These are phyloP conservation scores for Coregonus ussuriensis DNA, from an alignment of 2,797 vertebrate genomes.

Conservation along the genomic window DNA sequence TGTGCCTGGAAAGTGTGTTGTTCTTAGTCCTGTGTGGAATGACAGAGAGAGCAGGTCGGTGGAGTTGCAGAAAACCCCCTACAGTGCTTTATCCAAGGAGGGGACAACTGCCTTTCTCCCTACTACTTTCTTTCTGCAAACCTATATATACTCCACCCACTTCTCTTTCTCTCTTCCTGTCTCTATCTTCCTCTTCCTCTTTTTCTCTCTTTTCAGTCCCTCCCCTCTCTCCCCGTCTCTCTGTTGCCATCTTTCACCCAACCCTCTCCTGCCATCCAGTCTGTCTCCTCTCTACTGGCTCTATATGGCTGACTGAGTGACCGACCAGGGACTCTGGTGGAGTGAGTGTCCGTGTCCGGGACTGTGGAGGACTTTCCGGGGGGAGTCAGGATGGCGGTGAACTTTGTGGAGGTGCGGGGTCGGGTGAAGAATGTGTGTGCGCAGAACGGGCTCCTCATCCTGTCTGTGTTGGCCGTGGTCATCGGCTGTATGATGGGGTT, in stretches of 20 bases:
- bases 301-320: conserved; percentile 78
- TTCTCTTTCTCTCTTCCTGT: conserved; percentile 8
- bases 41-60: conserved; percentile 46
- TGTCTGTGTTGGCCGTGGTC: conserved; percentile 93
- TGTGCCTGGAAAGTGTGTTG: conserved; percentile 48
- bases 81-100: conserved; percentile 56
- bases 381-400: conserved; percentile 77
- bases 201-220: not conserved
- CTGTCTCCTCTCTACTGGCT: conserved; percentile 5
- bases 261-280: not conserved
- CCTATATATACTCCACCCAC: not conserved
- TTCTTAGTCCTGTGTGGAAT: conserved; percentile 60
- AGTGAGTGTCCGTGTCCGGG: conserved; percentile 32
- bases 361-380: conserved; percentile 49
- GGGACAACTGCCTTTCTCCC: conserved; percentile 12
- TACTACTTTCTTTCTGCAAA: conserved; percentile 27
- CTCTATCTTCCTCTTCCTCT: not conserved
- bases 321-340: conserved; percentile 36
- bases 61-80: conserved; percentile 31
- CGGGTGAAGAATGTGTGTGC: conserved; percentile 90
- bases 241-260: not conserved
- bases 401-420: conserved; percentile 82
- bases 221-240: conserved; percentile 11
- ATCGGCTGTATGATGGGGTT: conserved; percentile 96
- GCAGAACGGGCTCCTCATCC: conserved; percentile 93